Evolutionary conservation across 2,888 invertebrate species (phyloP).

Genomic region (Gymnosoma rotundatum): DNA sequence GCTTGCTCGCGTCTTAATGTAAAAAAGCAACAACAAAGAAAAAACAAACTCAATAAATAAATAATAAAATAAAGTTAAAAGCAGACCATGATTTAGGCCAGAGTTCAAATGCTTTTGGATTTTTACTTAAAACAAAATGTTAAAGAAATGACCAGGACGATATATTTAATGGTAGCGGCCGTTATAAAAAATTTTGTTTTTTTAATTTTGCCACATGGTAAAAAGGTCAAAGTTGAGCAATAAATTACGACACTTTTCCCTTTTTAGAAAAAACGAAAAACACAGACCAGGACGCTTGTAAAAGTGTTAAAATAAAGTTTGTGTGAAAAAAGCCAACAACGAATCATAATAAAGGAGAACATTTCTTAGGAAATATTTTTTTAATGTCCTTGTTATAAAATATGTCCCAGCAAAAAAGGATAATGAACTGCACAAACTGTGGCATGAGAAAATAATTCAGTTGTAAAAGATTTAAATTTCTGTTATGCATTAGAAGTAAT

Average conservation of each 20-base stretch:
- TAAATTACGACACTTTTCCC: background rate
- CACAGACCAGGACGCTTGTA: background rate
- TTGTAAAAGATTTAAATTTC: too few species aligned
- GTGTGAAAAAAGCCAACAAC: background rate
- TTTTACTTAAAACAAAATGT: background rate
- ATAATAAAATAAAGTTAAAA: conserved; percentile 12
- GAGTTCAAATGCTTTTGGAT: background rate
- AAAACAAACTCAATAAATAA: background rate
- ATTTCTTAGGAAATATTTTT: background rate
- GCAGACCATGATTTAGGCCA: conserved; percentile 48
- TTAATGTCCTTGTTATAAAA: background rate
- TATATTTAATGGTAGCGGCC: conserved; percentile 14
- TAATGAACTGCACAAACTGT: background rate
- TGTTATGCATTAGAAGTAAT: conserved; percentile 3
- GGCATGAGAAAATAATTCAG: background rate
- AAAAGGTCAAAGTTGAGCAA: conserved; percentile 58
- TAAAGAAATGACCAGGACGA: conserved; percentile 32
- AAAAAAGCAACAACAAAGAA: background rate
- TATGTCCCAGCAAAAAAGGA: background rate
- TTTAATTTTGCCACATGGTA: conserved; percentile 37
- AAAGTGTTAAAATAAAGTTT: background rate
- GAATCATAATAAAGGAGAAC: background rate
- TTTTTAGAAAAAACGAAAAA: too few species aligned
- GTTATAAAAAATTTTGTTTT: conserved; percentile 1
- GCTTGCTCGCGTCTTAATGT: conserved; percentile 38